A percentile compares a stretch with the other conserved stretches of the same genome.
Evolutionary conservation across 2,888 invertebrate genomes (phyloP).

Genomic region (Hylaea fasciaria): DNA sequence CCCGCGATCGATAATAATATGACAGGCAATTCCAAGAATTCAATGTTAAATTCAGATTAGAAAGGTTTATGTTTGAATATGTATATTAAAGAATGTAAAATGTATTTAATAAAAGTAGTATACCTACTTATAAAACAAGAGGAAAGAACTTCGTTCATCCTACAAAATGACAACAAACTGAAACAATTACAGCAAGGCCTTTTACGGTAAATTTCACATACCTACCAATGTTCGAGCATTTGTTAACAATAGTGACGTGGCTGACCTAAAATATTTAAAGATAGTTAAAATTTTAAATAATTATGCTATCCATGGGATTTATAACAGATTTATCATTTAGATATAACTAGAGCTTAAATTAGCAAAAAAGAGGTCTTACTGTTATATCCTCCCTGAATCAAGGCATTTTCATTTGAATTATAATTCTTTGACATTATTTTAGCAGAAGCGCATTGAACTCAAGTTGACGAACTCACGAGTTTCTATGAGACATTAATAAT

Average conservation of each 20-base stretch:
- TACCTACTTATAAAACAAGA: neutral
- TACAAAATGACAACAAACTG: neutral
- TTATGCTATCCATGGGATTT: no score
- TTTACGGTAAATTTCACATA: neutral
- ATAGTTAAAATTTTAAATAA: neutral
- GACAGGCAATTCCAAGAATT: conserved; percentile 15
- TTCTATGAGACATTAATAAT: neutral
- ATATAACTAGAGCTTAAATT: no score
- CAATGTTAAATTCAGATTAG: neutral
- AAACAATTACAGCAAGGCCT: neutral
- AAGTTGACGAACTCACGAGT: neutral
- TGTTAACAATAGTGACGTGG: neutral
- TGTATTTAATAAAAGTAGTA: no score
- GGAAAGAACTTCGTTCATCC: neutral
- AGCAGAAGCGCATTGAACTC: no score
- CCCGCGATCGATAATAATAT: conserved; percentile 11
- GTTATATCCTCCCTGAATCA: no score
- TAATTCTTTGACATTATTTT: no score
- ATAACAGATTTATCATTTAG: no score
- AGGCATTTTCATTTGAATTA: no score
- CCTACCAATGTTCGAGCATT: neutral
- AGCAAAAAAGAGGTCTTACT: no score
- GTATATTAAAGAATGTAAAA: no score
- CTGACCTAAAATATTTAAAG: neutral
- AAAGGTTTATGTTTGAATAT: neutral